phyloP scores from a whole-genome alignment of 2,113 vertebrate genomes.

The Mirza zaza region DNA sequence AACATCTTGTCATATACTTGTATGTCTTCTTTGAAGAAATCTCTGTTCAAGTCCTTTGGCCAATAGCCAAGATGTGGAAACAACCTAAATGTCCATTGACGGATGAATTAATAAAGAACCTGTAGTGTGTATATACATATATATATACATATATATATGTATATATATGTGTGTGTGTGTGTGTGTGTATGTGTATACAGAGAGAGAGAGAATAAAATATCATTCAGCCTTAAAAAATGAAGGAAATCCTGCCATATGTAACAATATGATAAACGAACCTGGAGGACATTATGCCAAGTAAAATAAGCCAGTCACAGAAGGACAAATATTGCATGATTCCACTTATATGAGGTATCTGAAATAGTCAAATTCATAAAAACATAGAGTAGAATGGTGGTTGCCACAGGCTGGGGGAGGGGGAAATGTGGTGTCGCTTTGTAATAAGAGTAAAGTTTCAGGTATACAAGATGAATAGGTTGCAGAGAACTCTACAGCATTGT shows the following conservation, averaged over 20 bases:
- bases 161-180: too few relatives aligned
- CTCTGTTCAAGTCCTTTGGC: not conserved
- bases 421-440: not conserved
- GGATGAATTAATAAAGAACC: not conserved
- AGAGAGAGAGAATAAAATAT: not conserved
- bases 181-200: too few relatives aligned
- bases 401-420: not conserved
- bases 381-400: not conserved
- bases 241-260: not conserved
- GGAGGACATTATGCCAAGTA: not conserved
- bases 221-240: not conserved
- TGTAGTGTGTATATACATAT: not conserved
- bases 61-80: not conserved
- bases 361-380: not conserved
- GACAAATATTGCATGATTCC: not conserved
- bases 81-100: not conserved
- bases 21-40: not conserved
- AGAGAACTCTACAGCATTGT: not conserved
- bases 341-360: not conserved
- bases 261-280: not conserved
- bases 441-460: not conserved
- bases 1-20: not conserved
- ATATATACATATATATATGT: fast-evolving
- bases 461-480: not conserved
- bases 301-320: not conserved